These are phyloP conservation scores for Drosophila neotestacea DNA, from an alignment of 2,888 invertebrate species.

Conservation along the genomic window DNA sequence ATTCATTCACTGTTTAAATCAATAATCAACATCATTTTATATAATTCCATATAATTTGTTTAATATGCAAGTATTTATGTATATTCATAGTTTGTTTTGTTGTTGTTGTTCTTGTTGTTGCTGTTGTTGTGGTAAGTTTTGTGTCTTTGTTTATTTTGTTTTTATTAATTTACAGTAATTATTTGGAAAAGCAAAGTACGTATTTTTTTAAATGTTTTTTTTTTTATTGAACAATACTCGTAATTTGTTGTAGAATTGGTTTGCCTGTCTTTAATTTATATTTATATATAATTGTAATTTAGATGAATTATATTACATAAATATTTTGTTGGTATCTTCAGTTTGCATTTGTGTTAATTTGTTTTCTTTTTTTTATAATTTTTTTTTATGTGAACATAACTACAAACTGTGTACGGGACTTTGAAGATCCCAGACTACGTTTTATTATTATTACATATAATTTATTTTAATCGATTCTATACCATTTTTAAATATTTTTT, in stretches of 20 bases:
- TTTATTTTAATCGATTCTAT: constrained; percentile 59
- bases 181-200: constrained; percentile 72
- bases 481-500: constrained; percentile 77
- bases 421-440: constrained; percentile 66
- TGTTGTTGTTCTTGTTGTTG: constrained; percentile 37
- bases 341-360: constrained; percentile 56
- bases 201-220: constrained; percentile 38
- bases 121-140: constrained; percentile 55
- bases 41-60: constrained; percentile 78
- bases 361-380: constrained; percentile 22
- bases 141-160: constrained; percentile 47
- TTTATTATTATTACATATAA: constrained; percentile 58
- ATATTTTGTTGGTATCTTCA: constrained; percentile 58
- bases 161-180: constrained; percentile 73
- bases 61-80: constrained; percentile 75
- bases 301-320: constrained; percentile 81
- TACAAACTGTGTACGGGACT: constrained; percentile 68
- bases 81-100: constrained; percentile 64
- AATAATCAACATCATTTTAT: constrained; percentile 81
- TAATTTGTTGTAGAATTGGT: constrained; percentile 55
- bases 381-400: constrained; percentile 72
- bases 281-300: constrained; percentile 53
- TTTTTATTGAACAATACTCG: constrained; percentile 66
- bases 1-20: constrained; percentile 73
- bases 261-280: constrained; percentile 36